Base-by-base conservation (phyloP, 1,140 invertebrate species). In the Drosophila pruinosa region DNA sequence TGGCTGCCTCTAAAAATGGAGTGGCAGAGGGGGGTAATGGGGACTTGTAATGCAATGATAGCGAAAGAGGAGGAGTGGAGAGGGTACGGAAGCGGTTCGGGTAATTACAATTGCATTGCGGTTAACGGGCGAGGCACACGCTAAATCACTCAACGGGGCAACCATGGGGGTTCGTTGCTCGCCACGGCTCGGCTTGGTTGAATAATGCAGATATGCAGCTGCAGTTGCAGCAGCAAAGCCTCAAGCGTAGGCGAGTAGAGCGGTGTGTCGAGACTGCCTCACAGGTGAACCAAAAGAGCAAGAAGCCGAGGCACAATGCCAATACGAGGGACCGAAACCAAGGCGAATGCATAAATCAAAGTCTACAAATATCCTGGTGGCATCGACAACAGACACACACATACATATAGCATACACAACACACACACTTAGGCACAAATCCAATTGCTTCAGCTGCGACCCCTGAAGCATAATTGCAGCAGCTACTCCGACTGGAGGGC, bases 81-180 rank as follows among this genome's bases (percentile, higher is more conserved):
- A n/a, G 45, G 57, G 67, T 52, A 58, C 81, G 81, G 82, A 86
- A 82, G 63, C 82, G 58, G 86, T 78, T 82, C 71, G 74, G 82
- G 82, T 86, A 86, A 86, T 86, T 88, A 86, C 82, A 88, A 82
- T 88, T 86, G 82, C 82, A 88, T 88, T 86, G 82, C 77, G 82
- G 82, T 85, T 85, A 81, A 85, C 82, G 73, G 81, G 54, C 77
- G 64, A 68, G 81, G 70, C 70, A 73, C 80, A 85, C 82, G 77
- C 81, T 85, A 85, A 85, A 85, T 85, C 82, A 85, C 81, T 80
- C 59, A 81, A 72, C 70, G 48, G 54, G 41, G 14, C 8, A 14
- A 6, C 28, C 28, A 31, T 17, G 52, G 36, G 43, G 12, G 43
- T 47, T 24, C 1, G 65, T 54, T 53, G 57, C 48, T 45, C 12